These are phyloP conservation scores for Glaucopsyche alexis DNA, from an alignment of 2,888 invertebrate genomes.

Conservation along the genomic window DNA sequence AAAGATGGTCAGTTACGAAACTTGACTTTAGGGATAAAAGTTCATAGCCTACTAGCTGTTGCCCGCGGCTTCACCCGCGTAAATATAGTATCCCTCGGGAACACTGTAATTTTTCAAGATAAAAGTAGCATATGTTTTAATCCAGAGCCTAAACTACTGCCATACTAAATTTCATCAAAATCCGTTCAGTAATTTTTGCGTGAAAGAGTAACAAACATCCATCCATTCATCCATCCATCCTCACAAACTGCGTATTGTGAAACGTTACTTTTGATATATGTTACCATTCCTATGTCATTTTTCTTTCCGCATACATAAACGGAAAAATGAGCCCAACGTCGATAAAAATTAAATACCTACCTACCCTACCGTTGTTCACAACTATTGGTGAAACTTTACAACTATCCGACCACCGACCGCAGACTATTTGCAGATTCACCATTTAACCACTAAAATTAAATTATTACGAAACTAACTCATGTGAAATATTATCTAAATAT, in stretches of 20 bases:
- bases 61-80: too few relatives aligned
- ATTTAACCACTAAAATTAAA: conserved; percentile 30
- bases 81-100: too few relatives aligned
- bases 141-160: too few relatives aligned
- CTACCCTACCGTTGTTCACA: not conserved
- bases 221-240: too few relatives aligned
- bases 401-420: conserved; percentile 22
- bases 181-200: too few relatives aligned
- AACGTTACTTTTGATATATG: not conserved
- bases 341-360: not conserved
- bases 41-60: not conserved
- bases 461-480: conserved; percentile 26
- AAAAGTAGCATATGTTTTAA: too few relatives aligned
- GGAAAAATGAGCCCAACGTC: not conserved
- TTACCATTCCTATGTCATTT: not conserved
- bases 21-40: not conserved
- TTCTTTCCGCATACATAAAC: too few relatives aligned
- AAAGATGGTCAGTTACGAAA: not conserved
- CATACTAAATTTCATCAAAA: too few relatives aligned
- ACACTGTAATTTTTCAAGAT: too few relatives aligned
- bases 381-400: conserved; percentile 14
- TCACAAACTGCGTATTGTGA: too few relatives aligned
- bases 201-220: too few relatives aligned
- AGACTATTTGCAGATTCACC: conserved; percentile 30
- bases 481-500: conserved; percentile 23